Conservation (phyloP, 1,140 invertebrate species). For the Sycophila sp. region DNA sequence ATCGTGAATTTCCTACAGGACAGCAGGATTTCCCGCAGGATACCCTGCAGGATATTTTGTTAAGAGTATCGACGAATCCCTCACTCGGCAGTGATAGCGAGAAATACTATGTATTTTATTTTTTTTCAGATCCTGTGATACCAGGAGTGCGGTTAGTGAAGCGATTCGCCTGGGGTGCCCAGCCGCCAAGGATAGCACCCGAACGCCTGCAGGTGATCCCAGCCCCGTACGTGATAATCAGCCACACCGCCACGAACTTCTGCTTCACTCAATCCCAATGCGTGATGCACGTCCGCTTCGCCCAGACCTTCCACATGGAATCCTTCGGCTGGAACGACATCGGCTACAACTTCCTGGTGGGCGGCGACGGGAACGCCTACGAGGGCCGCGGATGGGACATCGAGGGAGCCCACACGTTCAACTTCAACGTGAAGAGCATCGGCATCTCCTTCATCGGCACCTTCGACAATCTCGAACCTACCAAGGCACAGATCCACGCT, state of each 20-base stretch:
- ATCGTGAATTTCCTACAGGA: too few species aligned
- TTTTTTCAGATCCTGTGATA: conserved; percentile 18
- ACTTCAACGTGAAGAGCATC: conserved; percentile 78
- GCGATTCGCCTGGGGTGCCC: conserved; percentile 73
- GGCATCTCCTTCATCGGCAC: conserved; percentile 76
- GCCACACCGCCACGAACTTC: conserved; percentile 71
- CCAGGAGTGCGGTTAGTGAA: conserved; percentile 59
- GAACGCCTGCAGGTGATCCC: conserved; percentile 67
- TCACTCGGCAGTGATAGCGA: too few species aligned
- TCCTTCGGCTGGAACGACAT: conserved; percentile 70
- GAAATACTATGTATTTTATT: too few species aligned
- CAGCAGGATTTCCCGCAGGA: too few species aligned
- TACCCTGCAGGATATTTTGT: too few species aligned
- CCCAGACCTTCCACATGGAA: conserved; percentile 81
- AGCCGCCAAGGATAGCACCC: conserved; percentile 62
- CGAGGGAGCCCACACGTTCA: conserved; percentile 77
- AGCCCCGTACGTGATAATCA: conserved; percentile 80
- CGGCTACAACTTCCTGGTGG: conserved; percentile 61
- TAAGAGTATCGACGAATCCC: too few species aligned
- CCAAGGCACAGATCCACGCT: conserved; percentile 67
- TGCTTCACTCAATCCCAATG: conserved; percentile 70
- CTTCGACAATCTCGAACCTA: conserved; percentile 34
- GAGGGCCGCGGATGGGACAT: conserved; percentile 79
- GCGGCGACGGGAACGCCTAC: conserved; percentile 80
- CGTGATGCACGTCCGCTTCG: conserved; percentile 65